phyloP scores from a whole-genome alignment of 2,888 invertebrate genomes.

The Temnothorax unifasciatus region DNA sequence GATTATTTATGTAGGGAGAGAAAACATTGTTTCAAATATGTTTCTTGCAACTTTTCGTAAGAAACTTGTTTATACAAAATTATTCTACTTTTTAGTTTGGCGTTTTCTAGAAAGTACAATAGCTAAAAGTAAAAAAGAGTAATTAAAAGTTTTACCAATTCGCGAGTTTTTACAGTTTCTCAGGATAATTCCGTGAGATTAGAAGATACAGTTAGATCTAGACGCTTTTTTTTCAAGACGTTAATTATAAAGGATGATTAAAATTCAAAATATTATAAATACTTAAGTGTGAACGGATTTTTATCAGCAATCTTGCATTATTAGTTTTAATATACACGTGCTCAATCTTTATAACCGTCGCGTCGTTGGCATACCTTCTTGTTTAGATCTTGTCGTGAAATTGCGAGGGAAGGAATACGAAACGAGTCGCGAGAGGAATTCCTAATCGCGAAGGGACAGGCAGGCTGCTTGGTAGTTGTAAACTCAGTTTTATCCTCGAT shows the following conservation, averaged over 20 bases:
- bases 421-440: slow-evolving; percentile 66
- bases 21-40: not conserved
- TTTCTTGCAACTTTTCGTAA: not conserved
- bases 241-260: slow-evolving; percentile 30
- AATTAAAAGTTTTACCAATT: not conserved
- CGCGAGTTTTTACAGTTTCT: not conserved
- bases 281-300: not conserved
- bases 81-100: not conserved
- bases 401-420: slow-evolving; percentile 57
- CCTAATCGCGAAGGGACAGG: slow-evolving; percentile 48
- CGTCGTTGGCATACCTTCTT: slow-evolving; percentile 5
- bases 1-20: not conserved
- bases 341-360: slow-evolving; percentile 15
- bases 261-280: not conserved
- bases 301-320: slow-evolving; percentile 7
- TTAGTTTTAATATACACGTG: slow-evolving; percentile 10
- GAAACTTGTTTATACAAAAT: not conserved
- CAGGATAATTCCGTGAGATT: not conserved
- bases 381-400: slow-evolving; percentile 48
- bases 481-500: slow-evolving; percentile 62
- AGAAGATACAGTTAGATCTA: not conserved
- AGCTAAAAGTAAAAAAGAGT: not conserved
- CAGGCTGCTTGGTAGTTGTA: slow-evolving; percentile 33
- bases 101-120: not conserved
- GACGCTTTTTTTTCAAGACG: slow-evolving; percentile 9